Percentiles rank a stretch among this genome's conserved stretches.
Conservation (phyloP, 2,888 invertebrate genomes). For the Hermaeophaga mercurialis region DNA sequence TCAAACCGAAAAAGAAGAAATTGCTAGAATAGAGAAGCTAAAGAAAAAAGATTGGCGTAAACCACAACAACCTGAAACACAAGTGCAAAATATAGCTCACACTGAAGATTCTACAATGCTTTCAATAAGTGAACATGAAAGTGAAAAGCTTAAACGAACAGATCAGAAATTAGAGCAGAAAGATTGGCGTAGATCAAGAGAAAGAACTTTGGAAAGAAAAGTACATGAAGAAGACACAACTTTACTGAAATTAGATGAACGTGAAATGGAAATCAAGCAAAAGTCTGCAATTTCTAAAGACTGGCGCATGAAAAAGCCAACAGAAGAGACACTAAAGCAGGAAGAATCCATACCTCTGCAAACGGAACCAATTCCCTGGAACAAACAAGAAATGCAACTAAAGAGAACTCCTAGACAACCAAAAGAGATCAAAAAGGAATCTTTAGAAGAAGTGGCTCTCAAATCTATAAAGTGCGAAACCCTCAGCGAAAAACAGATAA, state of each 20-base stretch:
- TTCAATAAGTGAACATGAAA: conserved; percentile 46
- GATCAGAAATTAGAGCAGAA: conserved; percentile 51
- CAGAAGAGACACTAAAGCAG: conserved; percentile 3
- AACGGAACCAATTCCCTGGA: conserved; percentile 62
- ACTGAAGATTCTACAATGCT: conserved; percentile 49
- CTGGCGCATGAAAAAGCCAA: conserved; percentile 18
- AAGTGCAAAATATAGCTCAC: conserved; percentile 32
- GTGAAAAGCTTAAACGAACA: conserved; percentile 21
- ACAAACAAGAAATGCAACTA: conserved; percentile 64
- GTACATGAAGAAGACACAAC: conserved; percentile 38
- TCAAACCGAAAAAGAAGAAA: conserved; percentile 37
- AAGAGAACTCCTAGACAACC: conserved; percentile 57
- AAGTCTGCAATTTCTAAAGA: conserved; percentile 28
- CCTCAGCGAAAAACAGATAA: conserved; percentile 48
- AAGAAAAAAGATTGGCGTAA: conserved; percentile 43
- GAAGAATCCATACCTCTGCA: conserved; percentile 25
- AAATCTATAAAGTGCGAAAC: conserved; percentile 54
- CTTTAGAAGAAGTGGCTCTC: conserved; percentile 60
- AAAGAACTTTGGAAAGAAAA: conserved; percentile 17
- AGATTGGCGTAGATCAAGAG: conserved; percentile 41
- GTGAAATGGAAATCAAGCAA: conserved; percentile 36
- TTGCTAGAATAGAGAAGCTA: conserved; percentile 8
- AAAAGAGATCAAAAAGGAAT: conserved; percentile 56
- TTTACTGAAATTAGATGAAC: conserved; percentile 35
- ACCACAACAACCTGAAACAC: conserved; percentile 53